These are phyloP conservation scores for Platycnemis pennipes DNA, from an alignment of 2,888 invertebrate species.

Conservation along the genomic window DNA sequence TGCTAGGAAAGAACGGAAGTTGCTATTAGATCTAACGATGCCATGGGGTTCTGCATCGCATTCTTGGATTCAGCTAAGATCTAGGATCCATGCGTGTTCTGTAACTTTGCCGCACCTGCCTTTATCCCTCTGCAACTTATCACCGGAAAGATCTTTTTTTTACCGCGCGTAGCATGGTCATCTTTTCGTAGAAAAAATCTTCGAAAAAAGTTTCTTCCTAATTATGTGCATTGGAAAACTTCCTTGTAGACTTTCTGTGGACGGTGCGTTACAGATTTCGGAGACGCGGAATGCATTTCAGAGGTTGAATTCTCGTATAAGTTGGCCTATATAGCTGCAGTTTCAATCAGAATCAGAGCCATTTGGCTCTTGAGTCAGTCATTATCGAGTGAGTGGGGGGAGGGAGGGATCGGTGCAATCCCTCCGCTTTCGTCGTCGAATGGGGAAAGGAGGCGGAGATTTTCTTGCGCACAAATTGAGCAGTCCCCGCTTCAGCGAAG, in stretches of 20 bases:
- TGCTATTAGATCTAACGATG: no score
- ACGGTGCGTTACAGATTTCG: neutral
- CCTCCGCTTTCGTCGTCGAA: neutral
- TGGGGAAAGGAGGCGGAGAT: neutral
- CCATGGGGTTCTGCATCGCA: no score
- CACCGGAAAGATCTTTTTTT: no score
- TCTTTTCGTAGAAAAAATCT: no score
- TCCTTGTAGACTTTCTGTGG: neutral
- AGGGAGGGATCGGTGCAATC: neutral
- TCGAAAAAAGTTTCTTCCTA: no score
- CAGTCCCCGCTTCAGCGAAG: slow-evolving; percentile 52
- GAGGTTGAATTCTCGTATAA: neutral
- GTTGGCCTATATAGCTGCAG: neutral
- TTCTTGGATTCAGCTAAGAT: no score
- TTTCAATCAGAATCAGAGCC: neutral
- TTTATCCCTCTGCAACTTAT: no score
- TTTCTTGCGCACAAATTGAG: slow-evolving; percentile 35
- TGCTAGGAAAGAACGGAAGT: no score
- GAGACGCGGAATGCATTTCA: neutral
- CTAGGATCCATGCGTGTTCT: no score
- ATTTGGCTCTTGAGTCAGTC: neutral
- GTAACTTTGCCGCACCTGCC: no score
- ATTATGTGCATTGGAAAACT: neutral
- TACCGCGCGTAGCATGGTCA: no score
- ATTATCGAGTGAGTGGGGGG: neutral